phyloP scores from a whole-genome alignment of 1,140 invertebrate genomes.

The Bemisia tabaci region DNA sequence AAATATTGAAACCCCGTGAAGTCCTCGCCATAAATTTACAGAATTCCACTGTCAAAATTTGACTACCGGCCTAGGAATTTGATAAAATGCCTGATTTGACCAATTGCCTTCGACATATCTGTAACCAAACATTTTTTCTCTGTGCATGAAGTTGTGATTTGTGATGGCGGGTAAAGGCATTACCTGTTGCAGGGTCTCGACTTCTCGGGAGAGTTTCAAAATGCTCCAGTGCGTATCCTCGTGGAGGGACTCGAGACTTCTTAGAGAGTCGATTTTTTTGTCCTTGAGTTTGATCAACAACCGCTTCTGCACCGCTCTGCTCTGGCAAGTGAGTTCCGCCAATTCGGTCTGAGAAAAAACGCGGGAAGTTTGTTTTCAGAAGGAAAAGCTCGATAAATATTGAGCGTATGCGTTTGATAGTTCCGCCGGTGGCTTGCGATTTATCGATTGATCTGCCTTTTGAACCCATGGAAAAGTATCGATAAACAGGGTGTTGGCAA shows the following conservation, averaged over 20 bases:
- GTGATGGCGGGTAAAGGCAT: too few relatives aligned
- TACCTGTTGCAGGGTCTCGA: neutral
- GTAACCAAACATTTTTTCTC: too few relatives aligned
- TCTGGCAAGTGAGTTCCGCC: neutral
- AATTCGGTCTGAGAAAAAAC: neutral
- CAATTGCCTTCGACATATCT: too few relatives aligned
- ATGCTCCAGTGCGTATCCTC: neutral
- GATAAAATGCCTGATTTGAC: too few relatives aligned
- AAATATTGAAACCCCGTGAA: too few relatives aligned
- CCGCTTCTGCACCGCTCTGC: neutral
- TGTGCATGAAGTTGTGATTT: too few relatives aligned
- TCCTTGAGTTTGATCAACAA: neutral
- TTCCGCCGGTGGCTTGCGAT: neutral
- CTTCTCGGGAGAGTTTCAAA: neutral
- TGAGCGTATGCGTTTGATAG: neutral
- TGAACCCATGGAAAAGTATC: neutral
- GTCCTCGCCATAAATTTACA: too few relatives aligned
- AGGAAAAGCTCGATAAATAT: neutral
- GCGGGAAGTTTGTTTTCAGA: neutral
- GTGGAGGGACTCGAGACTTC: neutral
- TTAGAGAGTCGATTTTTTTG: neutral
- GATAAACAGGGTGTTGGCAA: neutral
- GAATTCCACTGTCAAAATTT: too few relatives aligned
- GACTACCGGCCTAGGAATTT: too few relatives aligned
- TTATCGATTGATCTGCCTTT: neutral